A percentile compares a stretch with the other conserved stretches of the same genome.
Evolutionary conservation across 2,113 vertebrate species (phyloP).

Genomic region (Onychostruthus taczanowskii): DNA sequence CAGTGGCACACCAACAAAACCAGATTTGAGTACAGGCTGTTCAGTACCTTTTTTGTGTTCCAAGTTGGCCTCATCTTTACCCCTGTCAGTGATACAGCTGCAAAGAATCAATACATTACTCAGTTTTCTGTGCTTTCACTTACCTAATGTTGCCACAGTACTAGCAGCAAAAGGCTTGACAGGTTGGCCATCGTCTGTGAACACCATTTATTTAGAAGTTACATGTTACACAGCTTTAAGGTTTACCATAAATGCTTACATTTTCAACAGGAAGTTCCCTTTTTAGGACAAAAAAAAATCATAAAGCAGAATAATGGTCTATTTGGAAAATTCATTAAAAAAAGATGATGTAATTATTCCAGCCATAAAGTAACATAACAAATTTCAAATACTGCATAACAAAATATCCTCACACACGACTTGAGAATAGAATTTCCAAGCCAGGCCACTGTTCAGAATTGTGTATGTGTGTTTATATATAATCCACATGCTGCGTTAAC

Average conservation of each 20-base stretch:
- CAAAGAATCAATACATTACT: background rate
- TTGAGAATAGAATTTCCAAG: background rate
- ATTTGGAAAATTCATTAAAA: background rate
- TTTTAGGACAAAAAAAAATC: background rate
- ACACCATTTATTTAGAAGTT: background rate
- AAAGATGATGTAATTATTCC: background rate
- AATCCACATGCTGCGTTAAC: background rate
- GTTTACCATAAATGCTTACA: background rate
- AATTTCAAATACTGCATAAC: background rate
- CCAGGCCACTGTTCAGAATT: background rate
- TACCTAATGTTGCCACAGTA: background rate
- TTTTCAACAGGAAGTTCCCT: background rate
- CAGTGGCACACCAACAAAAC: background rate
- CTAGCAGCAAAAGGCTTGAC: background rate
- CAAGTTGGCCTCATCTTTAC: background rate
- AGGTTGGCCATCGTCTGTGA: background rate
- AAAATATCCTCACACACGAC: background rate
- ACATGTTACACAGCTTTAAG: background rate
- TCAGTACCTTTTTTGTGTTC: background rate
- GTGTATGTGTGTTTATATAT: background rate
- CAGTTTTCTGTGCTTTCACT: background rate
- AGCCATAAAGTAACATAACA: background rate
- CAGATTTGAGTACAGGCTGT: slow-evolving; percentile 3
- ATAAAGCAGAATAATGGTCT: background rate
- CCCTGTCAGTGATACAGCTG: background rate